Conservation (phyloP, 2,113 vertebrate species). For the Marmota monax region DNA sequence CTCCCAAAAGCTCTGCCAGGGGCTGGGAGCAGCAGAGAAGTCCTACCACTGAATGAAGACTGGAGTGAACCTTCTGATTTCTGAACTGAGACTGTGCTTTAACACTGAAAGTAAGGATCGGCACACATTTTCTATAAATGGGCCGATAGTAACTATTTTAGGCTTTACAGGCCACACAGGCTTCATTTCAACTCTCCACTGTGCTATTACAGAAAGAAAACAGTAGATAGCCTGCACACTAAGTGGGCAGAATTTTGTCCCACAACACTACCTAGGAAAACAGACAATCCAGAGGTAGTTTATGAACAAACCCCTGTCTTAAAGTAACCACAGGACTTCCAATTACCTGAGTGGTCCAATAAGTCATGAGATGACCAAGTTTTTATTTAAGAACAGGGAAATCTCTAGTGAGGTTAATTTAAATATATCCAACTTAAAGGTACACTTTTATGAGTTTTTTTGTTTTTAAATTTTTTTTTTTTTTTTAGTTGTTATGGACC, state of each 20-base stretch:
- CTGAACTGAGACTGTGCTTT: background rate
- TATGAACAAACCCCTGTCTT: background rate
- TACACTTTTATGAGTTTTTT: background rate
- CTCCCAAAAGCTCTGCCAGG: background rate
- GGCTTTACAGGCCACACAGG: background rate
- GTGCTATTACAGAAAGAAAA: background rate
- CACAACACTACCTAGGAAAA: background rate
- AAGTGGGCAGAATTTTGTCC: background rate
- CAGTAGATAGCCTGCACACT: background rate
- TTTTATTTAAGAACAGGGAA: background rate
- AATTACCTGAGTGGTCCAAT: background rate
- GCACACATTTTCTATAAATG: background rate
- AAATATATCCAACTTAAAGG: background rate
- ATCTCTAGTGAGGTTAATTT: slow-evolving; percentile 16
- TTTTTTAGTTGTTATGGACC: no score
- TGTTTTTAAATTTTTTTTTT: no score
- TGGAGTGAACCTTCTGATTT: background rate
- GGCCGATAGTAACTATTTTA: background rate
- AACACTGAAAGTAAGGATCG: background rate
- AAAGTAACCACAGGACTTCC: background rate
- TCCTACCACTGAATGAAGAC: background rate
- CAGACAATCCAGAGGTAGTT: background rate
- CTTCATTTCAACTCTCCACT: background rate
- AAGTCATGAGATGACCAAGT: background rate
- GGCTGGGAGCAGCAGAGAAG: background rate